Evolutionary conservation across 2,888 invertebrate genomes (phyloP).

Genomic region (Choristoneura rosaceana): DNA sequence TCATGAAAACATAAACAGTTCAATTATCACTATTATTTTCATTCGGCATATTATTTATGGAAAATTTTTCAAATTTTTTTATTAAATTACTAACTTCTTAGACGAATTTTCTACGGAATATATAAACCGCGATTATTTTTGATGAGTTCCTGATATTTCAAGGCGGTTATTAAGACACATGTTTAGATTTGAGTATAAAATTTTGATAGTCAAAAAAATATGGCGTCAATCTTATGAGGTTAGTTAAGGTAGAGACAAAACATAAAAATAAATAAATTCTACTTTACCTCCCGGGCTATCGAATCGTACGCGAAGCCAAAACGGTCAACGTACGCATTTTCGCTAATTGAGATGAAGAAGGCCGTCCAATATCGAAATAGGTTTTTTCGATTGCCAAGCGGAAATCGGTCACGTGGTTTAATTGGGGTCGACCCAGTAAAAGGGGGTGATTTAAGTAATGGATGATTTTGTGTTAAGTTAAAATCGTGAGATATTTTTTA

Average conservation of each 20-base stretch:
- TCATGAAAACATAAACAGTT: too few relatives aligned
- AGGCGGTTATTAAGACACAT: too few relatives aligned
- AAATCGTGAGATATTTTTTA: not conserved
- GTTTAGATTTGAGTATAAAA: too few relatives aligned
- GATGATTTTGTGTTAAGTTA: conserved; percentile 2
- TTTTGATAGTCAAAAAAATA: too few relatives aligned
- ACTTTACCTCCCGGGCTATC: conserved; percentile 16
- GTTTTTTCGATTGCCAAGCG: conserved; percentile 55
- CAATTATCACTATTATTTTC: too few relatives aligned
- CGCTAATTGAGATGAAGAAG: conserved; percentile 59
- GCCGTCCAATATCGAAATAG: conserved; percentile 56
- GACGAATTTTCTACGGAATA: too few relatives aligned
- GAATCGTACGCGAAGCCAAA: conserved; percentile 48
- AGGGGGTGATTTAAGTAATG: conserved; percentile 21
- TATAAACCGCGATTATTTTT: too few relatives aligned
- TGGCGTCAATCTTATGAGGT: too few relatives aligned
- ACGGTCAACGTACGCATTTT: conserved; percentile 53
- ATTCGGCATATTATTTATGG: too few relatives aligned
- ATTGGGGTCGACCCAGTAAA: conserved; percentile 22
- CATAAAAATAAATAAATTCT: conserved; percentile 26
- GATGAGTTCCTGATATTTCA: too few relatives aligned
- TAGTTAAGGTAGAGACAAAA: not conserved
- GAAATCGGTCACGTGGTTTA: conserved; percentile 27
- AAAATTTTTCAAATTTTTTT: too few relatives aligned
- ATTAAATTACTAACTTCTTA: too few relatives aligned